Evolutionary conservation across 2,113 vertebrate genomes (phyloP).

Genomic region (Sinocyclocheilus anshuiensis): DNA sequence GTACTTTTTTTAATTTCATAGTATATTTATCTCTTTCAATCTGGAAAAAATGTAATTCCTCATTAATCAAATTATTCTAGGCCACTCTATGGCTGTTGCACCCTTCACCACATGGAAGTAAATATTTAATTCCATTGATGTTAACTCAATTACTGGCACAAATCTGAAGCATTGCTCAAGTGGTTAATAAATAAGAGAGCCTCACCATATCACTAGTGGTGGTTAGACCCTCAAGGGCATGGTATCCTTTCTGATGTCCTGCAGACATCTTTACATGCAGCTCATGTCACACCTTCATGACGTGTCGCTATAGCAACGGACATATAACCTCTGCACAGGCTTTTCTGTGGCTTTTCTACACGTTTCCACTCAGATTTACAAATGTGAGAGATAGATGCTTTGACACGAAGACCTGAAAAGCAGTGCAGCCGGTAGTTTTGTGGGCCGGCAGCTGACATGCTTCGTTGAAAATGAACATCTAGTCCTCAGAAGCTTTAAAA

Average conservation of each 20-base stretch:
- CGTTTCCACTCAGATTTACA: background rate
- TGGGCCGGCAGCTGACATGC: constrained; percentile 22
- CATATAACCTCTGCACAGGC: background rate
- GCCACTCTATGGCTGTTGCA: background rate
- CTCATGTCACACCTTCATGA: constrained; percentile 15
- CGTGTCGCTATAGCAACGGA: constrained; percentile 20
- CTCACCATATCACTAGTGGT: background rate
- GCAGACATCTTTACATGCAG: constrained; percentile 30
- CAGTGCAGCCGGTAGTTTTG: background rate
- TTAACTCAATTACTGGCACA: background rate
- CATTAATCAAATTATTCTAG: background rate
- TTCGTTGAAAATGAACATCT: constrained; percentile 62
- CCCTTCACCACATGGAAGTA: background rate
- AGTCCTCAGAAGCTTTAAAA: constrained; percentile 58
- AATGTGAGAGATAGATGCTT: constrained; percentile 47
- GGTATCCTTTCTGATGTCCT: constrained; percentile 9
- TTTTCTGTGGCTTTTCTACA: constrained; percentile 23
- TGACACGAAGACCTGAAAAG: constrained; percentile 37
- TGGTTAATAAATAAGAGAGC: background rate
- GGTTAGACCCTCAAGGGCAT: background rate
- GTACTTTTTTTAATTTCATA: background rate
- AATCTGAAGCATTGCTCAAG: background rate
- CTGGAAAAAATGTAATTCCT: background rate
- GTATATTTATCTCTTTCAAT: background rate
- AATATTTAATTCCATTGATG: background rate